Percentiles rank a stretch among this genome's conserved stretches.
These are phyloP conservation scores for Eriosoma lanigerum DNA, from an alignment of 1,140 invertebrate species.

Conservation along the genomic window DNA sequence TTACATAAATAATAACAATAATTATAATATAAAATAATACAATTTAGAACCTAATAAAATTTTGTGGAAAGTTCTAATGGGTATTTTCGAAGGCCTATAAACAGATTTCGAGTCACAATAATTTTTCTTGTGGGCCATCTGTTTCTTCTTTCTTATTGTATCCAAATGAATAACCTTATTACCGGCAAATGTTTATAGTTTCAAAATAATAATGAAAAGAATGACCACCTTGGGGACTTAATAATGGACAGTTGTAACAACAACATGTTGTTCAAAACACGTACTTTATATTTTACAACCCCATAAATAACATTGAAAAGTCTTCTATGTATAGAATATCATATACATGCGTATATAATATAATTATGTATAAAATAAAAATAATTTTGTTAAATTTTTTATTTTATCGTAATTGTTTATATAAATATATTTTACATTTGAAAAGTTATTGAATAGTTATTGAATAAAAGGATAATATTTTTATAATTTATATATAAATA, in stretches of 20 bases:
- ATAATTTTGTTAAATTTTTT: background rate
- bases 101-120: background rate
- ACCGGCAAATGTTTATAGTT: background rate
- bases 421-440: background rate
- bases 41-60: background rate
- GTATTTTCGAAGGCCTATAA: background rate
- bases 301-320: background rate
- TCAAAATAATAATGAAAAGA: conserved; percentile 7
- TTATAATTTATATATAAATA: too few relatives aligned
- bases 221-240: background rate
- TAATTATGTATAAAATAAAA: background rate
- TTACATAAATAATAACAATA: background rate
- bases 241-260: background rate
- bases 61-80: background rate
- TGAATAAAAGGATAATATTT: too few relatives aligned
- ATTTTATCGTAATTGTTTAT: background rate
- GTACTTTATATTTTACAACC: background rate
- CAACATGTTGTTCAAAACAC: background rate
- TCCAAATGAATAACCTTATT: conserved; percentile 30
- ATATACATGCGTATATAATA: too few relatives aligned
- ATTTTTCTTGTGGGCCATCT: conserved; percentile 14
- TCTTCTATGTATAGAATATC: background rate
- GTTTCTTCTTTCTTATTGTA: conserved; percentile 35
- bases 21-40: background rate
- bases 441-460: background rate